Base-by-base conservation (phyloP, 2,888 invertebrate species). In the Ischnus inquisitorius region DNA sequence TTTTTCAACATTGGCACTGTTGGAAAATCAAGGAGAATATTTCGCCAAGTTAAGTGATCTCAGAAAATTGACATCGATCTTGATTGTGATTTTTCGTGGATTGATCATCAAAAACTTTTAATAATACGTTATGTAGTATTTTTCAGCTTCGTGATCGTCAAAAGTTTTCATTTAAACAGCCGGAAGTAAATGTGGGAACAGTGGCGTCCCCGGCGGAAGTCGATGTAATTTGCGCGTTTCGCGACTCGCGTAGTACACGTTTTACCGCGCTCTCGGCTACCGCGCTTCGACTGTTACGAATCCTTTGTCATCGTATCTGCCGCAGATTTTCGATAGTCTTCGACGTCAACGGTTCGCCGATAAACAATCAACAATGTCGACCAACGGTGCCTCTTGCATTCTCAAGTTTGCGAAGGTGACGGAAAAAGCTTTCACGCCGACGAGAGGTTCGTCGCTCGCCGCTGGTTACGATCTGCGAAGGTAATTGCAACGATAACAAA, bases 391-490 rank as follows among this genome's bases (percentile, higher is more conserved):
- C 1, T 62, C 82, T 0, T 85, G 83, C 65, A 89, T 95, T 46
- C 91, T 97, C 60, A 96, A 95, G 88, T 98, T 97, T 93, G 96
- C 97, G 0, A 98, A 97, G 91, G 93, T 98, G 22, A 95, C 96
- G 2, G 96, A 97, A 51, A 95, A 98, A 89, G 99, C 99, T 0
- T 96, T 95, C 88, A 94, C 96, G 2, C 99, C 99, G 0, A 94
- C 96, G 0, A 97, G 96, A 92, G 99, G 98, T 0, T 98, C 98
- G 0, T 95, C 95, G 79, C 95, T 96, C 89, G 97, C 99, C 10
- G 99, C 99, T 75, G 99, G 99, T 46, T 98, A 96, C 91, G 99
- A 99, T 94, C 94, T 99, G 72, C 96, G 95, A 93, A 97, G 97
- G 97, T 97, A 94, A 87, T 71, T 74, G 12, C 39, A 3, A 28